Evolutionary conservation across 2,113 vertebrate species (phyloP).

Genomic region (Muscicapa adusta): DNA sequence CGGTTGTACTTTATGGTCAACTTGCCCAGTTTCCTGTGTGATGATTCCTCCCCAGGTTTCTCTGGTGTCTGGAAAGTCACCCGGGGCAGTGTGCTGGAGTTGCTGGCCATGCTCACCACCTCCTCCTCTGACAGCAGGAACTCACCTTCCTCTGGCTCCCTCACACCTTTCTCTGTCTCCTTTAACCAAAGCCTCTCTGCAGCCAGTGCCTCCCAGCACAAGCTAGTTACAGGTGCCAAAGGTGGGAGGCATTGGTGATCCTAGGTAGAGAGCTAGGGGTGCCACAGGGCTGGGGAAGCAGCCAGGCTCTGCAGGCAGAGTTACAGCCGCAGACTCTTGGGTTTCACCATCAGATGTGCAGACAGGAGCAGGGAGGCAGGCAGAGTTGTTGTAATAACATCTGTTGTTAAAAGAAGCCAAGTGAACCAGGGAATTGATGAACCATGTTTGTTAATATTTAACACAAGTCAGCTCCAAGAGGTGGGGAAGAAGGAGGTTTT

Average conservation of each 20-base stretch:
- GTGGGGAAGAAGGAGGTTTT: slow-evolving; percentile 29
- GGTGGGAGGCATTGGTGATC: neutral
- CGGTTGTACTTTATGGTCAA: slow-evolving; percentile 94
- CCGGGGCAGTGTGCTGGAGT: slow-evolving; percentile 78
- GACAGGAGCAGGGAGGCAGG: slow-evolving; percentile 15
- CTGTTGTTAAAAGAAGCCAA: slow-evolving; percentile 55
- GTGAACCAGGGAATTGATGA: slow-evolving; percentile 31
- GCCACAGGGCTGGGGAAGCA: neutral
- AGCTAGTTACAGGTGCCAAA: neutral
- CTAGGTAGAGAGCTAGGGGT: neutral
- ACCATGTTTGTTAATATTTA: slow-evolving; percentile 61
- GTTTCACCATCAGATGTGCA: slow-evolving; percentile 1
- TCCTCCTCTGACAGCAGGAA: neutral
- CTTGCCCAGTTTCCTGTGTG: slow-evolving; percentile 83
- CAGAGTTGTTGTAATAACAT: slow-evolving; percentile 41
- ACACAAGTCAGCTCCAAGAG: slow-evolving; percentile 8
- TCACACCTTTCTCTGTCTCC: neutral
- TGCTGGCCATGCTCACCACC: slow-evolving; percentile 74
- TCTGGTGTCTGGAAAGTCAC: slow-evolving; percentile 84
- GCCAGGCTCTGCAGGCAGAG: neutral
- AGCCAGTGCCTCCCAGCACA: neutral
- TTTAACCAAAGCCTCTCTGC: neutral
- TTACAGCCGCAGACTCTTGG: slow-evolving; percentile 14
- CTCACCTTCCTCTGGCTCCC: neutral
- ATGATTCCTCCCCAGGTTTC: slow-evolving; percentile 75